These are phyloP conservation scores for Apostichopus californicus DNA, from an alignment of 35 echinoderm and acorn worm genomes.

Conservation along the genomic window DNA sequence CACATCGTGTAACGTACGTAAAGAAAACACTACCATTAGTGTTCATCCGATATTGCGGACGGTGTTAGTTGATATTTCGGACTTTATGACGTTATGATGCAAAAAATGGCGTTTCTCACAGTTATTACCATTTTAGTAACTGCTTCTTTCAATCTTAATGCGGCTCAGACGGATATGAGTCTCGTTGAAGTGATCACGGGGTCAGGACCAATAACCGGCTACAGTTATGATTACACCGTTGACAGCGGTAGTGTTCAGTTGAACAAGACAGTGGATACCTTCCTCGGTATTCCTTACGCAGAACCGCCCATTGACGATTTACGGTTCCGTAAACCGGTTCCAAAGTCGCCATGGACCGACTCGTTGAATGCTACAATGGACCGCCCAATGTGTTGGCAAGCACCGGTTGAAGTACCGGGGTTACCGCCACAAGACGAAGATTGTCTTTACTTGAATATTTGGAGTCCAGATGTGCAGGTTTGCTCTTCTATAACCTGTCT, in stretches of 20 bases:
- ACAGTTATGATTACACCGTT: neutral
- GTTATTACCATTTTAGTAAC: neutral
- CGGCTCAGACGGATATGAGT: neutral
- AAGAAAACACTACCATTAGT: no score
- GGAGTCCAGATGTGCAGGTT: constrained; percentile 31
- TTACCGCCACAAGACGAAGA: constrained; percentile 46
- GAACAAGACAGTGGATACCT: constrained; percentile 31
- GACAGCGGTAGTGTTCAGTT: neutral
- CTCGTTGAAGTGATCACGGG: neutral
- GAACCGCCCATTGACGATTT: constrained; percentile 57
- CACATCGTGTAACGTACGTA: no score
- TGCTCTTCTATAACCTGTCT: no score
- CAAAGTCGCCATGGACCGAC: constrained; percentile 48
- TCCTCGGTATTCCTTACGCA: constrained; percentile 78
- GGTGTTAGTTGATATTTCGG: no score
- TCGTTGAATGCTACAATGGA: constrained; percentile 40
- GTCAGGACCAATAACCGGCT: constrained; percentile 22
- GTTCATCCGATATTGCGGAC: no score
- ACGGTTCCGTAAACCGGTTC: constrained; percentile 51
- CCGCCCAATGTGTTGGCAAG: constrained; percentile 63
- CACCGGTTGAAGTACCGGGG: constrained; percentile 3
- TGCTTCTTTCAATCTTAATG: neutral
- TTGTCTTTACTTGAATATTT: constrained; percentile 58
- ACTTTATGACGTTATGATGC: no score
- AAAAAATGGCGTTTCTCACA: neutral